Evolutionary conservation across 1,140 invertebrate species (phyloP), one percentile per base, ranked within the genome.

Genomic region (Zaprionus davidi): DNA sequence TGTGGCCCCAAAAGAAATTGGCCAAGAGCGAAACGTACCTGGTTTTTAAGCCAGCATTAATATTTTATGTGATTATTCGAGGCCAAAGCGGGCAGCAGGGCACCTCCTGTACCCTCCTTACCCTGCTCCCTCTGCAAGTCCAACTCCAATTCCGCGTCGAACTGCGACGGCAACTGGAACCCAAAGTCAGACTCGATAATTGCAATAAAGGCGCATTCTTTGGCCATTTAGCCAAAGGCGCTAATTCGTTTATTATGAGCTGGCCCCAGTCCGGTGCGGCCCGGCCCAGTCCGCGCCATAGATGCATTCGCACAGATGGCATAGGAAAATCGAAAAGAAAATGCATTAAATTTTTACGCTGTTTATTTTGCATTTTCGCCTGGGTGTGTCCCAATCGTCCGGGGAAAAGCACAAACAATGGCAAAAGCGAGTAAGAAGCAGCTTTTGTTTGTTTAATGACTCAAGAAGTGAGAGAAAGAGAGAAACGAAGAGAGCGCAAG

Each of bases 201-300:
- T 90, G 85, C 85, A 90, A 90, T 90, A 88, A 90, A 90, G 84
- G 77, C 71, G 85, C 86, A 90, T 90, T 90, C 86, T 82, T 79
- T 73, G 78, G 70, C 72, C 76, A 90, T 90, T 85, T 90, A 82
- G 85, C 85, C 86, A 70, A 79, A 90, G 85, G 85, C 85, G 85
- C 85, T 90, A 90, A 90, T 90, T 90, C 82, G 76, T 90, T 90
- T 90, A 90, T 90, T 85, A 90, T 79, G 72, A 88, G 79, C 72
- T 62, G 55, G 51, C 34, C 38, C 24, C 55, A 46, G 38, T 46
- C n/a, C 22, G 46, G 46, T 11, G 2, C 11, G 12, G 46, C 11
- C 46, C 20, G 20, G 20, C 46, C 22, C 46, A 36, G 49, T 20
- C 28, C 22, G 28, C 55, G 36, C 31, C 63, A 34, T 46, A 85